Base-by-base conservation (phyloP, 2,888 invertebrate genomes). In the Anaspis maculata region DNA sequence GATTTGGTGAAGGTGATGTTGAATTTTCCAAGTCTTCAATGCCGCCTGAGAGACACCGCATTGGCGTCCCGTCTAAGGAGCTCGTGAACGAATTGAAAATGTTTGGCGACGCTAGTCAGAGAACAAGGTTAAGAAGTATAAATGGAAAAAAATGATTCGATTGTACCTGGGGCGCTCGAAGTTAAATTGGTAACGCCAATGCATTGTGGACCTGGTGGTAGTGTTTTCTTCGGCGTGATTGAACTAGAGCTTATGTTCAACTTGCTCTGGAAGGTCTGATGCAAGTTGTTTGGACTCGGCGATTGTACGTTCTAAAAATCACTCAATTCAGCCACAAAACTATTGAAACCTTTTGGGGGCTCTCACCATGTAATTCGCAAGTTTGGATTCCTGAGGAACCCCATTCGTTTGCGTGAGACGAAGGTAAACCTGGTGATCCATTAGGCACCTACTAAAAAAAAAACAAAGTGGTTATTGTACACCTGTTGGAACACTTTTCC, bases 311-410 rank as follows among this genome's bases (percentile, higher is more conserved):
- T 57, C 56, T 59, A 44, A 36, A 36, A 28, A 26, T 6, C 19
- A 29, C 13, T 13, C 13, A 14, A 24, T 9, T 9, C 9, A 12
- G 12, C 2, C 12, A 26, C 34, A 37, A 7, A 22, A 19, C 6
- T 25, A 19, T 19, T 15, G 21, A 14, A 29, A 32, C 7, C 26
- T 23, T 21, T 13, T 26, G 11, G 19, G 19, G 19, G 9, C 19
- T 19, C 9, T 9, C 67, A 86, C 86, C 85, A 86, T 85, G 61
- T 87, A 87, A 41, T 84, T 85, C 39, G 82, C 84, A 61, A 87
- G 70, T 68, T 87, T 87, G 40, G 86, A 87, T 67, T 87, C 86
- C 64, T 85, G 79, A 27, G 86, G 86, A 54, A 86, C 74, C 56
- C 83, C 83, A 69, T 77, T 76, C 36, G 80, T 72, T 42, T 79